These are phyloP conservation scores for Helarctos malayanus DNA, from an alignment of 2,797 vertebrate genomes.

Conservation along the genomic window DNA sequence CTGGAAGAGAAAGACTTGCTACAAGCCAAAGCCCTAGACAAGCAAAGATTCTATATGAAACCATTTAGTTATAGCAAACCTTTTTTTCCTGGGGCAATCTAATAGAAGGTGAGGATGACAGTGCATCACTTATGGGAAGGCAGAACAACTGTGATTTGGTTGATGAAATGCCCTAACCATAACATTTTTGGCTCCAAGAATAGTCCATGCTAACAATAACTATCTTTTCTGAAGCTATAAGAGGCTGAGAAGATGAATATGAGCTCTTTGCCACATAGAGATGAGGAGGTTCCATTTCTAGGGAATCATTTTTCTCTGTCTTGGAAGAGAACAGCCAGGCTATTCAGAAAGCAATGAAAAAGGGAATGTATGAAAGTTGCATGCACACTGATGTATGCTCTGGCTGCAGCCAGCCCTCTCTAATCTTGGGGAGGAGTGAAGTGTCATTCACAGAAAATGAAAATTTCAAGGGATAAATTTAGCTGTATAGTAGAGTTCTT, in stretches of 20 bases:
- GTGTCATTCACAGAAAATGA: conserved; percentile 74
- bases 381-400: conserved; percentile 56
- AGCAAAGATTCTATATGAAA: conserved; percentile 77
- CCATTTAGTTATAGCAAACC: conserved; percentile 76
- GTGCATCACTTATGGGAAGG: conserved; percentile 84
- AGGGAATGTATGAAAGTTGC: conserved; percentile 76
- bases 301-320: conserved; percentile 89
- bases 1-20: conserved; percentile 71
- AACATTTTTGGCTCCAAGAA: conserved; percentile 82
- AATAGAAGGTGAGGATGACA: conserved; percentile 83
- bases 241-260: conserved; percentile 88
- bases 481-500: conserved; percentile 63
- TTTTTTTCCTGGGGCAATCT: conserved; percentile 83
- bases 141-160: conserved; percentile 85
- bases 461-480: conserved; percentile 77
- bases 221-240: conserved; percentile 86
- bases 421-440: conserved; percentile 52
- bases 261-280: conserved; percentile 86
- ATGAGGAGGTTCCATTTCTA: conserved; percentile 90
- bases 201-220: conserved; percentile 87
- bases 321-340: conserved; percentile 84
- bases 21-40: conserved; percentile 58
- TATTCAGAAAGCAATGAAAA: conserved; percentile 84
- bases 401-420: conserved; percentile 54
- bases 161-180: conserved; percentile 88